Base-by-base conservation (phyloP, 1,140 invertebrate species). In the Capitella teleta region DNA sequence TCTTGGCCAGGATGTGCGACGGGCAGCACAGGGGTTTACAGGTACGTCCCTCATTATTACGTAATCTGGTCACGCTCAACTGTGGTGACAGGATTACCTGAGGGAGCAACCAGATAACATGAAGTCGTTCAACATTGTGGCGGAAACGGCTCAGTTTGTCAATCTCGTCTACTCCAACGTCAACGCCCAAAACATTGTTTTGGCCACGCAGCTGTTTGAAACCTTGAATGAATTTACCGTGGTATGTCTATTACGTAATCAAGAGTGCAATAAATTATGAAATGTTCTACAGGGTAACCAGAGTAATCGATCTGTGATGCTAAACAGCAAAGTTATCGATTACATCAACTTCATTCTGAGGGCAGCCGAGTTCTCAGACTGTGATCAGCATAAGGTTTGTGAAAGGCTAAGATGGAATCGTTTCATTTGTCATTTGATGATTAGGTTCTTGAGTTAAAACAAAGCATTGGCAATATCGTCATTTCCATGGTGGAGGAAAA, bases 1-100 rank as follows among this genome's bases (percentile, higher is more conserved):
- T 71, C 40, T 61, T 71, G 43, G 64, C 62, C n/a, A 52, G 62
- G 6, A 68, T 71, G 66, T 71, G 68, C 58, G 67, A 70, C 54
- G 67, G 67, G 42, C 67, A 70, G 53, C 55, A 68, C 40, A 46
- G 41, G 24, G 60, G 57, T 5, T 50, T 70, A 23, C 68, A 72
- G 65, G 70, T 70, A 46, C 2, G 38, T 19, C 32, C 10, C 32
- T 34, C 16, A 16, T 34, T 34, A 34, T 12, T 34, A 12, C 10
- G 10, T 16, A 34, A 34, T 16, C 36, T 19, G 21, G 8, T 40
- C 19, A 40, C 25, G 38, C 16, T 38, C 1, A 18, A 5, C 36
- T 40, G 28, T 45, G 19, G 5, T 43, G 28, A 18, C n/a, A 53
- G 52, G 38, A 53, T 49, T 69, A 69, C 47, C 52, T 70, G 6